Conservation (phyloP, 2,797 vertebrate species). For the Gymnocypris eckloni region DNA sequence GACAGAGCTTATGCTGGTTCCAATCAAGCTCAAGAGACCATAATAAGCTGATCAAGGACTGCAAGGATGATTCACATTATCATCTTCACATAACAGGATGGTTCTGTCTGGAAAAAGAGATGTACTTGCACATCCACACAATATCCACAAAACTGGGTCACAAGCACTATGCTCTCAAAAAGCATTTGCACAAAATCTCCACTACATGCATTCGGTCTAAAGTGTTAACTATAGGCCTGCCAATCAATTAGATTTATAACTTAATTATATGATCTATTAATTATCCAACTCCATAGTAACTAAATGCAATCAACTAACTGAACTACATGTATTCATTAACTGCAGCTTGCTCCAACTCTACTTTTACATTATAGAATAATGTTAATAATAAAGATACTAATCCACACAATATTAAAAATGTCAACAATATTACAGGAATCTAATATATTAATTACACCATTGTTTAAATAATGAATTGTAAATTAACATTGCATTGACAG, state of each 20-base stretch:
- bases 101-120: neutral
- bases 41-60: neutral
- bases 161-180: neutral
- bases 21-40: neutral
- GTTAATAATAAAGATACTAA: neutral
- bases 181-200: neutral
- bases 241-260: neutral
- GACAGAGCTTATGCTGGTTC: neutral
- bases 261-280: neutral
- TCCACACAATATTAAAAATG: neutral
- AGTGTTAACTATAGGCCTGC: neutral
- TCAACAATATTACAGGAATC: neutral
- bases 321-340: neutral
- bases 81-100: neutral
- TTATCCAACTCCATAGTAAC: neutral
- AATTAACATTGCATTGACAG: neutral
- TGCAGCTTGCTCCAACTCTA: neutral
- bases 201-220: neutral
- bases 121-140: neutral
- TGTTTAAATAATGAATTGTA: neutral
- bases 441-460: neutral
- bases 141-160: conserved; percentile 1
- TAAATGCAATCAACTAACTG: neutral
- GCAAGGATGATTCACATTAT: neutral
- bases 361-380: neutral